Conservation (phyloP, 2,888 invertebrate genomes). For the Lomographa bimaculata region DNA sequence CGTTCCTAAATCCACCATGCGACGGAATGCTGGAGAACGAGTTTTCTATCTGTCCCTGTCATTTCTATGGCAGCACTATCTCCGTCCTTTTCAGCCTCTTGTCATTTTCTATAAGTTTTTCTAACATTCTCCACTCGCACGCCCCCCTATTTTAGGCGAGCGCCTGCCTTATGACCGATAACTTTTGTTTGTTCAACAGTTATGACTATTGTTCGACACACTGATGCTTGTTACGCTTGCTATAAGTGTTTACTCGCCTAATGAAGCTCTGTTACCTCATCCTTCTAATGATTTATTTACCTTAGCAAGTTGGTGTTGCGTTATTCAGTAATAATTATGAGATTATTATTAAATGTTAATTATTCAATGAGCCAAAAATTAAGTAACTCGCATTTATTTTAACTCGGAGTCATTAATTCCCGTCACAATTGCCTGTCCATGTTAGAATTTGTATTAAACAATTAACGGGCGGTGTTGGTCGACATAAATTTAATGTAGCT, state of each 20-base stretch:
- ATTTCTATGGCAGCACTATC: constrained; percentile 61
- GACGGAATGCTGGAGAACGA: constrained; percentile 80
- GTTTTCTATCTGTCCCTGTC: constrained; percentile 78
- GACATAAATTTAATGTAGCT: constrained; percentile 44
- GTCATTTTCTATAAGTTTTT: constrained; percentile 84
- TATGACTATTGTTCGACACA: constrained; percentile 76
- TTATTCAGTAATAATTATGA: constrained; percentile 14
- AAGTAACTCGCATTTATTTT: constrained; percentile 27
- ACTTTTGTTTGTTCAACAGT: constrained; percentile 78
- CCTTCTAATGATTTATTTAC: constrained; percentile 47
- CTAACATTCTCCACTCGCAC: constrained; percentile 76
- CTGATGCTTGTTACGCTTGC: constrained; percentile 73
- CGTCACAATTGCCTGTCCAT: constrained; percentile 32
- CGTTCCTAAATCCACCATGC: constrained; percentile 82
- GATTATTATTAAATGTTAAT: constrained; percentile 22
- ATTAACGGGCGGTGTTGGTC: constrained; percentile 41
- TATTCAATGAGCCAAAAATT: constrained; percentile 24
- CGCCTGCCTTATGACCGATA: constrained; percentile 67
- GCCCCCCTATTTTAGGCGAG: constrained; percentile 76
- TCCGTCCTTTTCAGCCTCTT: constrained; percentile 75
- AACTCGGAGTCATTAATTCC: constrained; percentile 32
- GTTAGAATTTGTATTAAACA: constrained; percentile 36
- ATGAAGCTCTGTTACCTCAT: constrained; percentile 67
- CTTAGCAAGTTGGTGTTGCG: constrained; percentile 19
- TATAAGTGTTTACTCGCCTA: constrained; percentile 70